Percentiles rank a stretch among this genome's conserved stretches.
Evolutionary conservation across 2,113 vertebrate genomes (phyloP).

Genomic region (Noturus placidus): DNA sequence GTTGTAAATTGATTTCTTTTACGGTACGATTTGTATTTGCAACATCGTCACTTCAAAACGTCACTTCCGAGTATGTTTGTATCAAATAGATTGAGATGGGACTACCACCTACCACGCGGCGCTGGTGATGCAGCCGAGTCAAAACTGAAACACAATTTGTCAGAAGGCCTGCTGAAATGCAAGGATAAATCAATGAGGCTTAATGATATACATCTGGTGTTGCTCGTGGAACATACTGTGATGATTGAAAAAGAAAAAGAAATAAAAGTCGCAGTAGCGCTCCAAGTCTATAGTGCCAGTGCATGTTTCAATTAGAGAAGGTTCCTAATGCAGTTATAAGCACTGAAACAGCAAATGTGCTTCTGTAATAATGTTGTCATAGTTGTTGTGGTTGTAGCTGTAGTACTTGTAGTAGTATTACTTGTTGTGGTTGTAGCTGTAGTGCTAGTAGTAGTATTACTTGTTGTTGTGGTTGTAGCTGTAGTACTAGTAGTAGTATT

Average conservation of each 20-base stretch:
- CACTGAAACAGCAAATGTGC: not conserved
- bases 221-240: not conserved
- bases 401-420: too few species aligned
- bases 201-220: slow-evolving; percentile 33
- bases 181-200: slow-evolving; percentile 4
- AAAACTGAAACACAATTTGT: not conserved
- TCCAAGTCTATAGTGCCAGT: not conserved
- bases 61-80: not conserved
- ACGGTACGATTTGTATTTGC: not conserved
- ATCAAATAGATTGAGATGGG: not conserved
- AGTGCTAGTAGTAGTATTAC: not conserved
- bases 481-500: too few species aligned
- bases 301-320: not conserved
- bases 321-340: not conserved
- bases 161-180: slow-evolving; percentile 8
- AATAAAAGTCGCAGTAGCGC: not conserved
- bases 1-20: not conserved
- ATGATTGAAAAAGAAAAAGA: not conserved
- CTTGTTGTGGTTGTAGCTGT: not conserved
- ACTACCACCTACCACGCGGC: not conserved
- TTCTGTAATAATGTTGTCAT: not conserved
- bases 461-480: not conserved
- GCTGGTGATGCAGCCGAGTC: not conserved
- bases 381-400: not conserved
- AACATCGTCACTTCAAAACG: not conserved